Percentiles rank a stretch among this genome's conserved stretches.
Evolutionary conservation across 2,888 invertebrate genomes (phyloP).

Genomic region (Caradrina clavipalpis): DNA sequence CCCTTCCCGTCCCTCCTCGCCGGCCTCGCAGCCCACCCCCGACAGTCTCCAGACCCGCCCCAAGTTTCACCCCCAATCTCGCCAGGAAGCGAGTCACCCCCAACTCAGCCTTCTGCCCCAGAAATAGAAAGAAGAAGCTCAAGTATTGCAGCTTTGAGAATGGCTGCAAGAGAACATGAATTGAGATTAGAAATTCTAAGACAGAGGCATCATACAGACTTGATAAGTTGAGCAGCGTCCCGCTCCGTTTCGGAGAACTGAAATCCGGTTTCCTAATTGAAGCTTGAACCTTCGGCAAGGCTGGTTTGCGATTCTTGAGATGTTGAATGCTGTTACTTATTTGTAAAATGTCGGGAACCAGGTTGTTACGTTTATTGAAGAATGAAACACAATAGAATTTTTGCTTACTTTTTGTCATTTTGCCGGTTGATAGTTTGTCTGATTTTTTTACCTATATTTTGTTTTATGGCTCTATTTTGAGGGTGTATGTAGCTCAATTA

Average conservation of each 20-base stretch:
- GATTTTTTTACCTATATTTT: background rate
- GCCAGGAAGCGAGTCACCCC: constrained; percentile 89
- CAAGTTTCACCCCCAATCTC: constrained; percentile 90
- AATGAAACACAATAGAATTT: constrained; percentile 16
- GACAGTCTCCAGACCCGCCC: constrained; percentile 85
- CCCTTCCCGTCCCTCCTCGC: constrained; percentile 87
- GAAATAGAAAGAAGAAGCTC: constrained; percentile 96
- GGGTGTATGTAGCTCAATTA: background rate
- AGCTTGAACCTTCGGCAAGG: constrained; percentile 50
- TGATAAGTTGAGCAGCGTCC: constrained; percentile 93
- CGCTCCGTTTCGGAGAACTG: constrained; percentile 54
- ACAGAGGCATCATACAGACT: constrained; percentile 94
- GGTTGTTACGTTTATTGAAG: constrained; percentile 27
- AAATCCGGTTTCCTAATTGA: constrained; percentile 61
- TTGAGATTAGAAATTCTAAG: constrained; percentile 95
- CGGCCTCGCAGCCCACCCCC: constrained; percentile 86
- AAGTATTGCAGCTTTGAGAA: constrained; percentile 96
- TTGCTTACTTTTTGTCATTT: constrained; percentile 32
- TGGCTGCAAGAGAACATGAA: constrained; percentile 97
- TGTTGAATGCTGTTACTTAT: constrained; percentile 41
- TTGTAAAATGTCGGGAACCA: constrained; percentile 46
- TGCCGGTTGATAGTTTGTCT: background rate
- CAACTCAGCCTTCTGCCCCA: constrained; percentile 87
- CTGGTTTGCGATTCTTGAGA: constrained; percentile 42
- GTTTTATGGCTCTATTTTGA: background rate